A percentile compares a stretch with the other conserved stretches of the same genome.
These are phyloP conservation scores for Amphiduros pacificus DNA, from an alignment of 2,888 invertebrate species.

Conservation along the genomic window DNA sequence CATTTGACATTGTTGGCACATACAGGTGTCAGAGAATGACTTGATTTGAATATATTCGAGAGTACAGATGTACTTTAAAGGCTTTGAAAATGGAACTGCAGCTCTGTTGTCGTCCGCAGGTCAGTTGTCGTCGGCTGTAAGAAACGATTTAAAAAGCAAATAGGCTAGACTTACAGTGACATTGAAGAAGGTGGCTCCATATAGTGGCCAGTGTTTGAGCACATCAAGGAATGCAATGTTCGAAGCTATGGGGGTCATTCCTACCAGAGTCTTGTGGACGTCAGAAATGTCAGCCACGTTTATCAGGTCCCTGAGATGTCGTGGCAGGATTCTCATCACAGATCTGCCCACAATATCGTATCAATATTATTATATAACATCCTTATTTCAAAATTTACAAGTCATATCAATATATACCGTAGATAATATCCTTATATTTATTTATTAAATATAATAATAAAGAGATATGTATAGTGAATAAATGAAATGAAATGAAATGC, in stretches of 20 bases:
- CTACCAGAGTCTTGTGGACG: conserved; percentile 87
- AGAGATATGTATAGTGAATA: background rate
- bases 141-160: too few species aligned
- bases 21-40: too few species aligned
- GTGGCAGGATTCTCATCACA: conserved; percentile 69
- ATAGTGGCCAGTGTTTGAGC: conserved; percentile 90
- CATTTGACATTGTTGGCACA: too few species aligned
- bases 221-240: conserved; percentile 91
- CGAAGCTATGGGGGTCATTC: conserved; percentile 83
- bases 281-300: conserved; percentile 79
- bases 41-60: too few species aligned
- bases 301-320: conserved; percentile 77
- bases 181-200: conserved; percentile 90
- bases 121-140: too few species aligned
- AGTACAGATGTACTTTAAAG: too few species aligned
- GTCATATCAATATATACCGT: background rate
- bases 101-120: too few species aligned
- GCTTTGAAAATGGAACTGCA: too few species aligned
- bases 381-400: background rate
- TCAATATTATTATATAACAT: background rate
- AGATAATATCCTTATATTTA: background rate
- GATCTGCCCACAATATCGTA: conserved; percentile 38
- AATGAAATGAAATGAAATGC: background rate
- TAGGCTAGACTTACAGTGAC: conserved; percentile 74
- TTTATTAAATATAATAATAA: background rate